Evolutionary conservation across 2,888 invertebrate genomes (phyloP).

Genomic region (Cepaea hortensis): DNA sequence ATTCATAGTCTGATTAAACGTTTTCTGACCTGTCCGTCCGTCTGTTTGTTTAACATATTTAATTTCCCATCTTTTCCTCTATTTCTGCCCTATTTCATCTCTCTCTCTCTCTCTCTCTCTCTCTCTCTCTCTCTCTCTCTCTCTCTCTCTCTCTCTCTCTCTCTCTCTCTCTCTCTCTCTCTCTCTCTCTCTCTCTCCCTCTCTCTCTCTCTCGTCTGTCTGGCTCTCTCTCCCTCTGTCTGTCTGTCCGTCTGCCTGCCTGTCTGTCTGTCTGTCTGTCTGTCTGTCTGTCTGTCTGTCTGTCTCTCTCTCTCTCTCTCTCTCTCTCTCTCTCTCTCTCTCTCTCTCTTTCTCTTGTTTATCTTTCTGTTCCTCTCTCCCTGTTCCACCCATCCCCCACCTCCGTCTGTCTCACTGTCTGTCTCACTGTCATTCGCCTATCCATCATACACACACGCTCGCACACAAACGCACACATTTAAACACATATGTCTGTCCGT

Average conservation of each 20-base stretch:
- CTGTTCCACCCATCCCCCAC: too few species aligned
- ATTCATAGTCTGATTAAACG: too few species aligned
- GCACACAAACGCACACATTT: too few species aligned
- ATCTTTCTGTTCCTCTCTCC: conserved; percentile 34
- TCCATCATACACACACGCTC: too few species aligned
- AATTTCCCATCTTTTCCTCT: too few species aligned
- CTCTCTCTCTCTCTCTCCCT: too few species aligned
- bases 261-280: conserved; percentile 19
- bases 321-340: background rate
- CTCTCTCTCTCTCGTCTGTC: background rate
- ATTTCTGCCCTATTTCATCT: background rate
- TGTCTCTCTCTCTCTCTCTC: conserved; percentile 18
- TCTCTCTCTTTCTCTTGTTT: conserved; percentile 23
- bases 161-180: background rate
- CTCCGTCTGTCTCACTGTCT: too few species aligned
- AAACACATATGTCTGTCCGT: too few species aligned
- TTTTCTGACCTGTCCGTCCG: too few species aligned
- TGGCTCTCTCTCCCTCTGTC: too few species aligned
- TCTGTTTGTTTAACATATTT: too few species aligned
- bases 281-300: background rate
- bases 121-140: background rate
- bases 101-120: background rate
- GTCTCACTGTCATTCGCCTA: too few species aligned
- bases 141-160: background rate
- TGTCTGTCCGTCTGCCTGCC: background rate